Base-by-base conservation (phyloP, 2,113 vertebrate genomes). In the Gallinago paraguaiae region DNA sequence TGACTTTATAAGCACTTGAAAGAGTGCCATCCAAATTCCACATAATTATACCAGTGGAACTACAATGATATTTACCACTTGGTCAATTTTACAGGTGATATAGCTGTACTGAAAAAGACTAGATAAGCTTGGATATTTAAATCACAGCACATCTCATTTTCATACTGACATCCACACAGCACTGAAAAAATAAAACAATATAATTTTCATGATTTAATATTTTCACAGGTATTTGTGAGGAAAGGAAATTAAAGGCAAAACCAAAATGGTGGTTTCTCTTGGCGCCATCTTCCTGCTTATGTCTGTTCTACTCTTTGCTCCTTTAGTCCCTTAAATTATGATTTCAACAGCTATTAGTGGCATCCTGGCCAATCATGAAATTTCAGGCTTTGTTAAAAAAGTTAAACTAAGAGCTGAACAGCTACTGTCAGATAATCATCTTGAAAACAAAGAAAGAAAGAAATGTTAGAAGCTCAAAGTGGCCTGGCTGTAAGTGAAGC, bases 401-500 rank as follows among this genome's bases (percentile, higher is more conserved):
- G 24, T 86, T 86, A 72, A 91, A 43, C 35, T 87, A 79, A 84
- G 31, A 85, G 65, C 74, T 93, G 9, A 88, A 78, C 22, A 79
- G 37, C 67, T 85, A 37, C 56, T 86, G n/a, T 57, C 31, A 80
- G 37, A 60, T 81, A 92, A 91, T 60, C 30, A 68, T 60, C 65
- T 87, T 69, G 37, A 39, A 65, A 82, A 45, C 15, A 72, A 89
- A 76, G 0, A 59, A 59, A 75, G 11, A 65, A 70, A 65, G 23
- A 74, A 83, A 53, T 43, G 33, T 57, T 88, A 60, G 86, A 88
- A 96, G 57, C 71, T 95, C 51, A 54, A 88, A 90, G 88, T 59
- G 39, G 16, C 54, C 87, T 93, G 88, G 86, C 77, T 94, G 82
- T 96, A 96, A 97, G 90, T 96, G 93, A 95, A 95, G 93, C 94